Base-by-base conservation (phyloP, 2,113 vertebrate species). In the Sebastes fasciatus region DNA sequence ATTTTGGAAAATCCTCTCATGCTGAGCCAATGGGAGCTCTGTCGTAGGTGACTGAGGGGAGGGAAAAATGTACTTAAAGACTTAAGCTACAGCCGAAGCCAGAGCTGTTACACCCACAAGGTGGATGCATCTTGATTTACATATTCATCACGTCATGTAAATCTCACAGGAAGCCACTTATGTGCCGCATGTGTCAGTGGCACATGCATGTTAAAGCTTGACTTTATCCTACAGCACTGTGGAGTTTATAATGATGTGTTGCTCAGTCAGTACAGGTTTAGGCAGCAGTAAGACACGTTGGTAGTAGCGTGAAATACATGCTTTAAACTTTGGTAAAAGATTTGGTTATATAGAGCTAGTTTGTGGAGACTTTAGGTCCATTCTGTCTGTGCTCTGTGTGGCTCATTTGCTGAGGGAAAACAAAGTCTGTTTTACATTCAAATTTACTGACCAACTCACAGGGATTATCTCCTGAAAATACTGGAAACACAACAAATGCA, bases 61-160 rank as follows among this genome's bases (percentile, higher is more conserved):
- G 62, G n/a, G 19, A 46, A 6, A 46, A 45, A 17, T 49, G 71
- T 17, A 16, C 19, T 34, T 11, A 45, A 9, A 13, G 26, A 13
- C 4, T 23, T 46, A 34, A 17, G 23, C 64, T 26, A 13, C 17
- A 40, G 61, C 4, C 66, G 1, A 57, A 76, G 43, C 12, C 21
- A 26, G 11, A 51, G 6, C 6, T 23, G 42, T 4, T 48, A 55
- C 40, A 65, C 1, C 19, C 63, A 65, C 42, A 23, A 81, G n/a
- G 0, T 23, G 40, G 63, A 74, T 3, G 5, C 17, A 1, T 4
- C 8, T n/a, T 58, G 7, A 48, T 80, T 78, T 84, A 11, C 72
- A 79, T 46, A 26, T 79, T 79, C 43, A 85, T 72, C 48, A 26
- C 61, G 52, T 34, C 74, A 26, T 26, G 66, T 2, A 49, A 82